A percentile compares a stretch with the other conserved stretches of the same genome.
Conservation (phyloP, 1,140 invertebrate species). For the Zaprionus capensis region DNA sequence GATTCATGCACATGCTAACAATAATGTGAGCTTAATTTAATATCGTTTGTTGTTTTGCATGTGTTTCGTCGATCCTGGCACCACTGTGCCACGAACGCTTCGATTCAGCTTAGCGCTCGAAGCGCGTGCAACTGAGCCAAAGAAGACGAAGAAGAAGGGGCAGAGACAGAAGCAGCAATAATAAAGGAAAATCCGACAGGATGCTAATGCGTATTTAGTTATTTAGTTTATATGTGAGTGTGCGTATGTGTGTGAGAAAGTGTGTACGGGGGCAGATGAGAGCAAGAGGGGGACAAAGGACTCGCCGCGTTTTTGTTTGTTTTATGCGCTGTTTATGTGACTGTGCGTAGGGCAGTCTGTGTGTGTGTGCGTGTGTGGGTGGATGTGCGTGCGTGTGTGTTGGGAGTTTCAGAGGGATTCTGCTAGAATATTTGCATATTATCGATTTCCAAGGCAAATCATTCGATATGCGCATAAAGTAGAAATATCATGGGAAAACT, state of each 20-base stretch:
- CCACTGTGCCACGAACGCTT: constrained; percentile 46
- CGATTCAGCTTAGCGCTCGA: constrained; percentile 2
- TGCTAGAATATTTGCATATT: constrained; percentile 73
- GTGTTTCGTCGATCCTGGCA: neutral
- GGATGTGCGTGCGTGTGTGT: constrained; percentile 5
- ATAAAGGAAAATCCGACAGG: constrained; percentile 81
- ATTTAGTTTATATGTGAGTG: constrained; percentile 64
- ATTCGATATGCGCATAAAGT: constrained; percentile 25
- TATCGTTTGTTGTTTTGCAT: neutral
- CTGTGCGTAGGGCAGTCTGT: neutral
- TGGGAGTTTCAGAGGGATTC: neutral
- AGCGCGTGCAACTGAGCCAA: constrained; percentile 49
- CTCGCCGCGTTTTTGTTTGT: constrained; percentile 61
- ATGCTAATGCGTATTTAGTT: constrained; percentile 83
- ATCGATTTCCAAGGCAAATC: constrained; percentile 58
- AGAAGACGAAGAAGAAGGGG: neutral
- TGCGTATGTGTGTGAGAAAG: constrained; percentile 20
- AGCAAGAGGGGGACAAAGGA: constrained; percentile 24
- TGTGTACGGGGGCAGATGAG: constrained; percentile 1
- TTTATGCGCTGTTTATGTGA: constrained; percentile 53
- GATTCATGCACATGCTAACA: no score
- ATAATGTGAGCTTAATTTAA: no score
- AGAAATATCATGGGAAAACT: constrained; percentile 11
- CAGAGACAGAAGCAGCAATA: constrained; percentile 54
- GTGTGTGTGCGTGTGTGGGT: constrained; percentile 19